A percentile compares a stretch with the other conserved stretches of the same genome.
These are phyloP conservation scores for Brachionus plicatilis DNA, from an alignment of 1,140 invertebrate genomes.

Conservation along the genomic window DNA sequence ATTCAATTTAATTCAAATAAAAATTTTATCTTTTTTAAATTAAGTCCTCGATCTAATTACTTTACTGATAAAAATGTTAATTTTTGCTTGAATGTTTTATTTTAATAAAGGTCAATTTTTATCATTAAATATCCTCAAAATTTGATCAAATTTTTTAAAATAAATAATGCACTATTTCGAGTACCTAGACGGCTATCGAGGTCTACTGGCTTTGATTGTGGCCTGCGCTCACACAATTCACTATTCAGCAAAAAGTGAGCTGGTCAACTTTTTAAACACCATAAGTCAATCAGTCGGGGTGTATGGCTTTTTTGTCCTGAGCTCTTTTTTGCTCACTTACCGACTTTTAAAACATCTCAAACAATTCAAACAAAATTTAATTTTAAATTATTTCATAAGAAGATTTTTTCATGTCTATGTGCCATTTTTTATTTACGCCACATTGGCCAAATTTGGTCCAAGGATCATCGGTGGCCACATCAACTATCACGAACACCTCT, in stretches of 20 bases:
- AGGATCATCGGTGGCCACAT: constrained; percentile 1
- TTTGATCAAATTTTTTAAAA: background rate
- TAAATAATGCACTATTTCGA: constrained; percentile 10
- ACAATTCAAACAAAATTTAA: background rate
- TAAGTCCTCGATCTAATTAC: no score
- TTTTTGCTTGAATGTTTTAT: background rate
- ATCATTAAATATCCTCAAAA: background rate
- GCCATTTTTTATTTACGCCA: background rate
- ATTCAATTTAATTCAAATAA: no score
- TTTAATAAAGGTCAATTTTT: background rate
- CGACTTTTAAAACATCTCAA: background rate
- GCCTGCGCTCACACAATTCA: background rate
- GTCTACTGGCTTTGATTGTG: background rate
- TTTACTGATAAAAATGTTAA: no score
- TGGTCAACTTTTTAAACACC: background rate
- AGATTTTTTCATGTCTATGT: constrained; percentile 33
- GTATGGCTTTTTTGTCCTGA: constrained; percentile 22
- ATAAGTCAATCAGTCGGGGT: constrained; percentile 12
- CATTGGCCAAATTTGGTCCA: background rate
- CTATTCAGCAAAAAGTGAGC: background rate
- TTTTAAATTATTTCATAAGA: constrained; percentile 20
- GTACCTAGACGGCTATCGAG: constrained; percentile 37
- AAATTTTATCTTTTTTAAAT: no score
- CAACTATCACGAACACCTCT: background rate
- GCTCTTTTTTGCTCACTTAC: constrained; percentile 39